Evolutionary conservation across 2,797 vertebrate genomes (phyloP), one percentile per base, ranked within the genome.

Genomic region (Mareca strepera): DNA sequence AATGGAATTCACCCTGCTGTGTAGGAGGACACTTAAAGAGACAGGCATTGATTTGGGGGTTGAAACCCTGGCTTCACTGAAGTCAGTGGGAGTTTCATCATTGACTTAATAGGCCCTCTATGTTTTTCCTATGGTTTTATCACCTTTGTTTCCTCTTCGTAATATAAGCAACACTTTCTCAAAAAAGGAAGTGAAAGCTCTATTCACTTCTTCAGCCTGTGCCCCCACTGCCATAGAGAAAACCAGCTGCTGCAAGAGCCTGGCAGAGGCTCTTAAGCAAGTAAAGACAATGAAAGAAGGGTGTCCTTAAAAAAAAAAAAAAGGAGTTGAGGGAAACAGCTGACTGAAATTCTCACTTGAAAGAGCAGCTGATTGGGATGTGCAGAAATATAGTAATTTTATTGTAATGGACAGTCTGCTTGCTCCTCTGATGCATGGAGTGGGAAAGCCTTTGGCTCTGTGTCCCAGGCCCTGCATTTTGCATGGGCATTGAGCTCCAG

Each of bases 1-100:
- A 94, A 74, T 96, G 94, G 96, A 97, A 97, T 96, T 95, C 96
- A 96, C 95, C 95, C 95, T 8, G 94, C 95, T 96, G 93, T 96
- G 96, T 95, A 94, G 96, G 96, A 97, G 91, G 96, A 94, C 95
- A 94, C 93, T 96, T 96, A 96, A 97, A 97, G 94, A 95, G 95
- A 94, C 88, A 94, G 93, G 84, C 96, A 89, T 85, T 86, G 94
- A 93, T 86, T 69, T 85, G 81, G 83, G 73, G 76, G 62, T 77
- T 75, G 93, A 91, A 96, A n/a, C 92, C 78, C 75, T 17, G 66
- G 93, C 88, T 92, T 86, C 39, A 12, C 72, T 78, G 83, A 84
- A 95, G 88, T 86, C 93, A 78, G 81, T 62, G 81, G 64, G 83
- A 94, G 83, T 92, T 95, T 86, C 92, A 72, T 43, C 83, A 62